These are phyloP conservation scores for Geophilus truncorum DNA, from an alignment of 2,888 invertebrate genomes.

Conservation along the genomic window DNA sequence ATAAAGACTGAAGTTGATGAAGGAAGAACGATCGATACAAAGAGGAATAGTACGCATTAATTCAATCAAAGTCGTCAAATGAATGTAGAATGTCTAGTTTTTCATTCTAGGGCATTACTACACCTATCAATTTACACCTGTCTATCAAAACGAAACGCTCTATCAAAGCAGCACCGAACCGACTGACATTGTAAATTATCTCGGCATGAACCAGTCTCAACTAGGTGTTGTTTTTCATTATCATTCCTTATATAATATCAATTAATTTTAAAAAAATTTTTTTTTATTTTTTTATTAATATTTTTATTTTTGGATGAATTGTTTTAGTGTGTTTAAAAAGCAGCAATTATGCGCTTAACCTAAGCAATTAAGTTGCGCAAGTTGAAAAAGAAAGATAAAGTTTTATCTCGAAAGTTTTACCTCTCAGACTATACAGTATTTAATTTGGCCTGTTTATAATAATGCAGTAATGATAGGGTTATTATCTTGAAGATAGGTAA, in stretches of 20 bases:
- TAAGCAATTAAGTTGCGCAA: neutral
- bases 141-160: neutral
- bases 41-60: neutral
- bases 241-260: neutral
- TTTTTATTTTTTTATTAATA: too few species aligned
- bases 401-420: slow-evolving; percentile 8
- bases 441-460: slow-evolving; percentile 11
- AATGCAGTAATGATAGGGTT: slow-evolving; percentile 21
- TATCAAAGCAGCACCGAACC: neutral
- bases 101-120: neutral
- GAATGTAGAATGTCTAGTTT: neutral
- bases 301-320: neutral
- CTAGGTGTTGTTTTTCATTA: neutral
- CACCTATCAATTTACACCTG: neutral
- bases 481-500: slow-evolving; percentile 5
- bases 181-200: neutral
- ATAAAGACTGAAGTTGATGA: neutral
- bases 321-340: neutral
- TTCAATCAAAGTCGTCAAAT: neutral
- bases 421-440: neutral
- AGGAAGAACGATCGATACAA: neutral
- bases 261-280: neutral
- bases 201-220: slow-evolving; percentile 14
- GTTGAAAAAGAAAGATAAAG: neutral
- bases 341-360: neutral